Evolutionary conservation across 2,888 invertebrate species (phyloP).

Genomic region (Ceratothoa steindachneri): DNA sequence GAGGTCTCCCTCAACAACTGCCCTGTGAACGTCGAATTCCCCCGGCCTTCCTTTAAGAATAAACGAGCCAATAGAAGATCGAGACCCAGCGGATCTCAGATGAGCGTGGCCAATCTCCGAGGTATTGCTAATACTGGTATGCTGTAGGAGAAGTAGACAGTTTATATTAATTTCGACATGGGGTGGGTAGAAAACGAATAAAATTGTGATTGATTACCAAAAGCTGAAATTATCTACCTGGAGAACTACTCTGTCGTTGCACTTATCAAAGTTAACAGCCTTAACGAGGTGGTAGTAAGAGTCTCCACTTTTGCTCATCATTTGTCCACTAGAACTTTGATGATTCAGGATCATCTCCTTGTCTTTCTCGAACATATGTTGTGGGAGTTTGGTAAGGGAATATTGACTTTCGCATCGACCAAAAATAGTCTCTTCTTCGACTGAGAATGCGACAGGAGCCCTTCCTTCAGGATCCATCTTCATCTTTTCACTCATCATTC

Average conservation of each 20-base stretch:
- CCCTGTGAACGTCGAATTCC: not conserved
- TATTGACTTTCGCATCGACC: slow-evolving; percentile 2
- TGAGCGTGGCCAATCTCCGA: not conserved
- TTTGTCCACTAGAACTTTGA: too few relatives aligned
- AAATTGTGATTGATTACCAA: too few relatives aligned
- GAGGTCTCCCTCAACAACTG: not conserved
- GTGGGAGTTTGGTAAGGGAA: not conserved
- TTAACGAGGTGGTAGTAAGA: not conserved
- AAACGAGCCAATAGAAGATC: not conserved
- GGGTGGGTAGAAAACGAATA: too few relatives aligned
- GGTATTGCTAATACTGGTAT: not conserved
- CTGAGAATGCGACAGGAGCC: not conserved
- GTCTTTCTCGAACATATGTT: not conserved
- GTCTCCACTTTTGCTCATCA: too few relatives aligned
- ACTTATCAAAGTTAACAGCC: not conserved
- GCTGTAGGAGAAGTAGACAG: not conserved
- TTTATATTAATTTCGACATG: too few relatives aligned
- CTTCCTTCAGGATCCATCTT: not conserved
- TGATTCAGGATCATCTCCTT: not conserved
- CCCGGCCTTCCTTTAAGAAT: not conserved
- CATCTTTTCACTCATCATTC: too few relatives aligned
- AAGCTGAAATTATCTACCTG: not conserved
- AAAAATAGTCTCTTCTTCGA: not conserved
- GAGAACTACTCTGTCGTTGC: not conserved
- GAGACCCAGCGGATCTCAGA: not conserved